phyloP scores from a whole-genome alignment of 2,113 vertebrate genomes.

The Glaucomys volans region DNA sequence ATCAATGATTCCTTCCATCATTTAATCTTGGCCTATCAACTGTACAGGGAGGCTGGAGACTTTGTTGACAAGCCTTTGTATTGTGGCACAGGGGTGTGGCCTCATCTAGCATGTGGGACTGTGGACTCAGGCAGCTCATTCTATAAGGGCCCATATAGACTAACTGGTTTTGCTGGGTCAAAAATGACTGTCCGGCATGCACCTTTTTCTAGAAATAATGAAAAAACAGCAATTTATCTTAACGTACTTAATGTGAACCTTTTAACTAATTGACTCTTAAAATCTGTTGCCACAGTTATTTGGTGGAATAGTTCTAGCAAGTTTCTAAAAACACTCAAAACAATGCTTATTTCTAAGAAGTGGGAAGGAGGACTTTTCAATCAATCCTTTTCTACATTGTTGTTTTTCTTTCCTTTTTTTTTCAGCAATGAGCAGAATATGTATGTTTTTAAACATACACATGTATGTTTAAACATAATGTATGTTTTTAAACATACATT shows the following conservation, averaged over 20 bases:
- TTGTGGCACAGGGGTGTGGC: background rate
- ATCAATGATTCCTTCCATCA: background rate
- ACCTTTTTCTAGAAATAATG: conserved; percentile 32
- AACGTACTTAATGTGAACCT: background rate
- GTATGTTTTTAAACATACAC: too few relatives aligned
- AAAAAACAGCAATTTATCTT: conserved; percentile 22
- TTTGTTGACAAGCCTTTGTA: background rate
- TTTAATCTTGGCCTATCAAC: background rate
- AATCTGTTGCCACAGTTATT: conserved; percentile 14
- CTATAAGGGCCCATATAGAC: background rate
- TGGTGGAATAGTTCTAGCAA: background rate
- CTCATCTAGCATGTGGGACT: background rate
- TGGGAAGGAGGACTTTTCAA: background rate
- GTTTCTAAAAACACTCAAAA: background rate
- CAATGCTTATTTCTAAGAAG: background rate
- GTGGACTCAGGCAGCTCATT: background rate
- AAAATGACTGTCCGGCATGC: background rate
- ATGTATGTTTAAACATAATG: too few relatives aligned
- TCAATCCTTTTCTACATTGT: background rate
- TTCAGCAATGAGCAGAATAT: background rate
- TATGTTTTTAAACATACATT: background rate
- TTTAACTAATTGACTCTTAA: conserved; percentile 29
- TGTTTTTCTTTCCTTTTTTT: background rate
- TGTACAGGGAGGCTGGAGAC: background rate
- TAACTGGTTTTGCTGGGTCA: background rate